phyloP scores from a whole-genome alignment of 2,888 invertebrate genomes.

The Sarcophaga subvicina region DNA sequence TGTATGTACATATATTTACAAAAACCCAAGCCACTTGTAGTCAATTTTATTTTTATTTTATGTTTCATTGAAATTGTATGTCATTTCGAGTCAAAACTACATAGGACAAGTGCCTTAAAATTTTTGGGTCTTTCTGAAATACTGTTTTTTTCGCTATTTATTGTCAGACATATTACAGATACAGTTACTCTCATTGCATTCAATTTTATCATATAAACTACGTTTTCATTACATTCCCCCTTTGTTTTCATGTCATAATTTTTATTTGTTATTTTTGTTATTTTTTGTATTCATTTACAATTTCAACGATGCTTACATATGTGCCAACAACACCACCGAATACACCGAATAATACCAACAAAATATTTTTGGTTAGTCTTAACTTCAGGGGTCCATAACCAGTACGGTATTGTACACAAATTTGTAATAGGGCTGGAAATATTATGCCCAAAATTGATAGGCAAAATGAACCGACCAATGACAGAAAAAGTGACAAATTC shows the following conservation, averaged over 20 bases:
- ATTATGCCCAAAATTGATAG: conserved; percentile 95
- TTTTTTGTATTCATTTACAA: conserved; percentile 73
- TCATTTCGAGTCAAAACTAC: no score
- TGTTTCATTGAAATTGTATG: no score
- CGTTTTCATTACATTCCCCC: background rate
- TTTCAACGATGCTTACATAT: conserved; percentile 78
- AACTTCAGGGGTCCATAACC: conserved; percentile 87
- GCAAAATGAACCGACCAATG: conserved; percentile 95
- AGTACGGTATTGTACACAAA: conserved; percentile 87
- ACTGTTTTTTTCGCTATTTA: no score
- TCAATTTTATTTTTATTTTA: no score
- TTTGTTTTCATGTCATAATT: background rate
- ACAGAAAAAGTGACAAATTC: conserved; percentile 94
- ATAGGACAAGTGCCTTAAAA: no score
- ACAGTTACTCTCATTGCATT: no score
- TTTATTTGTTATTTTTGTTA: conserved; percentile 54
- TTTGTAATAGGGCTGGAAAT: conserved; percentile 94
- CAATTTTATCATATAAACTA: no score
- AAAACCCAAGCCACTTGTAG: background rate
- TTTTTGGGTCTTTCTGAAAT: no score
- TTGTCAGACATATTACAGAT: no score
- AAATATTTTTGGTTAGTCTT: conserved; percentile 88
- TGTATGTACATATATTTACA: background rate
- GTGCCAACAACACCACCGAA: conserved; percentile 90
- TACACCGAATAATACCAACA: conserved; percentile 88